These are phyloP conservation scores for Margaritifera margaritifera DNA, from an alignment of 2,888 invertebrate genomes.

Conservation along the genomic window DNA sequence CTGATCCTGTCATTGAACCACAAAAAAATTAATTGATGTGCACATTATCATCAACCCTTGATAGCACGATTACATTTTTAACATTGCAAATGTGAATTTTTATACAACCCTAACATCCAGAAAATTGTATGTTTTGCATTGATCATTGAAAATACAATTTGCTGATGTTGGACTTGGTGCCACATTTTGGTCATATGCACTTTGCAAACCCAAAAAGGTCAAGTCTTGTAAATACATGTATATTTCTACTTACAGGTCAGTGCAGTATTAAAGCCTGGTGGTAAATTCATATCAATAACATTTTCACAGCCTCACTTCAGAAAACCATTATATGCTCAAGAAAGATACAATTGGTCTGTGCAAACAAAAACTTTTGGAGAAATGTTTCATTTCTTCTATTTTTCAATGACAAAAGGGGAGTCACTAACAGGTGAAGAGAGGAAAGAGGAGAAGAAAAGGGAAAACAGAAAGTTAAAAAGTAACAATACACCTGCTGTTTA, in stretches of 20 bases:
- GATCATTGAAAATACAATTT: too few relatives aligned
- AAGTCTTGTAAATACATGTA: too few relatives aligned
- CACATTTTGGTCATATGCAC: too few relatives aligned
- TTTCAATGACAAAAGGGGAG: conserved; percentile 34
- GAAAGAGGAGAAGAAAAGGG: conserved; percentile 17
- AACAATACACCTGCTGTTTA: background rate
- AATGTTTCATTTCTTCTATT: conserved; percentile 38
- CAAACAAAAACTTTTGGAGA: conserved; percentile 28
- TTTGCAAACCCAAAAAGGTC: too few relatives aligned
- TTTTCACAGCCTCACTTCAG: conserved; percentile 42
- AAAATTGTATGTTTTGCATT: too few relatives aligned
- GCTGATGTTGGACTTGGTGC: too few relatives aligned
- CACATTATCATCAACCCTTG: too few relatives aligned
- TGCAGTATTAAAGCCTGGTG: conserved; percentile 23
- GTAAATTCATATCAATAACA: conserved; percentile 41
- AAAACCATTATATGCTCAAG: conserved; percentile 27
- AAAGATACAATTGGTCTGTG: conserved; percentile 30
- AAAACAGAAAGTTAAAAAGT: background rate
- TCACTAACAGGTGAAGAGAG: conserved; percentile 25
- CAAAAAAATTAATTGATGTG: too few relatives aligned
- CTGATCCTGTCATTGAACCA: too few relatives aligned
- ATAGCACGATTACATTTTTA: too few relatives aligned
- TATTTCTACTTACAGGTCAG: conserved; percentile 21
- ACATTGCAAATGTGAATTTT: too few relatives aligned
- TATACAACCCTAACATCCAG: too few relatives aligned